Evolutionary conservation across 35 echinoderm and acorn worm genomes (phyloP).

Genomic region (Anneissia japonica): DNA sequence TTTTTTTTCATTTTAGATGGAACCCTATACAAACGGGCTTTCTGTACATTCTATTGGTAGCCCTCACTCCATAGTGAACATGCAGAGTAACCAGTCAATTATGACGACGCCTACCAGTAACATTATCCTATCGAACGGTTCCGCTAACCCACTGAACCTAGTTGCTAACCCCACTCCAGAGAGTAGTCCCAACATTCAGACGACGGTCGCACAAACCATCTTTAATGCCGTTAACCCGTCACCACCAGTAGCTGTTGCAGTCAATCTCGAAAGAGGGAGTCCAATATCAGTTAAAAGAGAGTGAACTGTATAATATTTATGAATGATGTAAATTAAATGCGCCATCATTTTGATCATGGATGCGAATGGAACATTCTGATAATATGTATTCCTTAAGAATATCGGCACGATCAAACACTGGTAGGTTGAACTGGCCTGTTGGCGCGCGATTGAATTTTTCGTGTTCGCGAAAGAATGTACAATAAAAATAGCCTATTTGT

Average conservation of each 20-base stretch:
- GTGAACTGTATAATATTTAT: background rate
- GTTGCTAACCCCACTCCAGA: constrained; percentile 4
- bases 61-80: background rate
- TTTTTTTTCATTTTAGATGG: background rate
- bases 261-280: background rate
- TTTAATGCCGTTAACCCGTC: constrained; percentile 10
- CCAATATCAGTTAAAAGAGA: background rate
- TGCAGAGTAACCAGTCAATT: background rate
- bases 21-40: background rate
- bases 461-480: too few relatives aligned
- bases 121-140: background rate
- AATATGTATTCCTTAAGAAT: too few relatives aligned
- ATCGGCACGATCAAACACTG: too few relatives aligned
- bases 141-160: background rate
- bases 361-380: too few relatives aligned
- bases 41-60: background rate
- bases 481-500: too few relatives aligned
- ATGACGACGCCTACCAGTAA: background rate
- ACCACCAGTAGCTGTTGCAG: constrained; percentile 2
- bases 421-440: too few relatives aligned
- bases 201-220: background rate
- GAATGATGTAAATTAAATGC: background rate
- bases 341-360: background rate
- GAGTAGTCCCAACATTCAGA: background rate
- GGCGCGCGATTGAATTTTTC: too few relatives aligned